Base-by-base conservation (phyloP, 2,113 vertebrate species). In the Phalacrocorax aristotelis region DNA sequence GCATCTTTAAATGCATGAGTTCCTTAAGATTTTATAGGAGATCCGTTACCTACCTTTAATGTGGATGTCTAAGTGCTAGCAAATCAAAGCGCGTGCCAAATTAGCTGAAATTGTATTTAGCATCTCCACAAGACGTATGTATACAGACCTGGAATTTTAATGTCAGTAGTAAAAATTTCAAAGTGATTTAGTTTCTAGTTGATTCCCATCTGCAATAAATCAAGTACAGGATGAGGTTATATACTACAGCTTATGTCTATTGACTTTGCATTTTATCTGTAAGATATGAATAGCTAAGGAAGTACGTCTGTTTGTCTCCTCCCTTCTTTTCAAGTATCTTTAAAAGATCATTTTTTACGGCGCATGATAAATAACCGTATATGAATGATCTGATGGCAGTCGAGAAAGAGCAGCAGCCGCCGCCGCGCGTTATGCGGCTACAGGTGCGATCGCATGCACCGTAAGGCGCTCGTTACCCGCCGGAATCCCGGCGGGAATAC, bases 201-300 rank as follows among this genome's bases (percentile, higher is more conserved):
- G 98, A 98, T 98, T 98, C 98, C 98, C 98, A 98, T 99, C 98
- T 98, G 98, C 97, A 98, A 98, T 98, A 98, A 99, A 99, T 99
- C 98, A 99, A 98, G 97, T 64, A 85, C 93, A 96, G 96, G 96
- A 97, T 98, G 99, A 99, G 97, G 98, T 98, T 98, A 98, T 98
- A 98, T 95, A 98, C 94, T 96, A 93, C 65, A 93, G 95, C 98
- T 97, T 98, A 62, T 87, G 97, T 98, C 98, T 99, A 98, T 97
- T 98, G 98, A 98, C 98, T 99, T 98, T 96, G 98, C 97, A 98
- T 98, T 99, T 99, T 98, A 97, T 97, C 94, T 97, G 93, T 71
- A 97, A 97, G 96, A 95, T 97, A 96, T 96, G 96, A 98, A 98
- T 93, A 98, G 93, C 97, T 95, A 95, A 98, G 95, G 97, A 98